phyloP scores from a whole-genome alignment of 2,888 invertebrate species.

The Diabrotica balteata region DNA sequence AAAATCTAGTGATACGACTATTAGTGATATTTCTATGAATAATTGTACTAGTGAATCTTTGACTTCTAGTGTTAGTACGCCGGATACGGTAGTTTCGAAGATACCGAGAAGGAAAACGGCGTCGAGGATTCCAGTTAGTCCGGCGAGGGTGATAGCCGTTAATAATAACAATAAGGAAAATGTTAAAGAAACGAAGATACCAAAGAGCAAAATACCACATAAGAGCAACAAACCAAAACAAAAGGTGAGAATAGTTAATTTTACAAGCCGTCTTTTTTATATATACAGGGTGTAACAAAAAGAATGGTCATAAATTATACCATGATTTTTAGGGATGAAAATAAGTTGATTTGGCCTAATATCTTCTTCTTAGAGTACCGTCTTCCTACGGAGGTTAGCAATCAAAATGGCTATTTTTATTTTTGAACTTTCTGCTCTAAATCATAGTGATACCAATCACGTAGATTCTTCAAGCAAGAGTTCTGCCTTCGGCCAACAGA shows the following conservation, averaged over 20 bases:
- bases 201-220: constrained; percentile 67
- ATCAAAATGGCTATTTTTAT: no score
- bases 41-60: constrained; percentile 71
- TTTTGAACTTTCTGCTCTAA: no score
- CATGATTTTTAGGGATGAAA: no score
- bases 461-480: no score
- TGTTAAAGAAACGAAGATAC: constrained; percentile 56
- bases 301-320: no score
- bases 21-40: constrained; percentile 51
- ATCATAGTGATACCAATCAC: no score
- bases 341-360: no score
- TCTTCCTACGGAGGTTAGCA: no score
- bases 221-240: constrained; percentile 58
- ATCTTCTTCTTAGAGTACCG: no score
- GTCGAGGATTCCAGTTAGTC: constrained; percentile 53
- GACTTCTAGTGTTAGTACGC: constrained; percentile 73
- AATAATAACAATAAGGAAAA: constrained; percentile 50
- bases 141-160: constrained; percentile 46
- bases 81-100: constrained; percentile 73
- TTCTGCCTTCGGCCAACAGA: no score
- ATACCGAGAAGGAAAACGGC: constrained; percentile 60
- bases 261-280: no score
- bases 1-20: constrained; percentile 53
- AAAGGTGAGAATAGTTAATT: constrained; percentile 46
- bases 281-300: no score